Evolutionary conservation across 2,113 vertebrate species (phyloP).

Genomic region (Nettapus auritus): DNA sequence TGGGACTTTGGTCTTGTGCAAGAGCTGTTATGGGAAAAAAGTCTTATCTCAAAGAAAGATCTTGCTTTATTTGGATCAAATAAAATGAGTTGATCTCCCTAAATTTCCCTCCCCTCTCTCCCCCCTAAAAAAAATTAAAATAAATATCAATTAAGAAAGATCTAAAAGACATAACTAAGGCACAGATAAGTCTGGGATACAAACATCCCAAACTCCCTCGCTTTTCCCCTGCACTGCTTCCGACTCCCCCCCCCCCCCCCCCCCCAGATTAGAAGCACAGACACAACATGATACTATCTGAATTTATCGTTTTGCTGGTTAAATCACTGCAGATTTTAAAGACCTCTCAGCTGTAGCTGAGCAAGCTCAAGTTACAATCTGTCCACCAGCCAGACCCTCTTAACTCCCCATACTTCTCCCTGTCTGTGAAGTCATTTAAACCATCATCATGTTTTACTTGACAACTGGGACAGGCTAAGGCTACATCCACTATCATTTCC

Average conservation of each 20-base stretch:
- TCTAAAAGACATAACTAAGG: neutral
- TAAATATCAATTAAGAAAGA: neutral
- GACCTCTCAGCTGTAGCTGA: neutral
- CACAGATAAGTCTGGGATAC: neutral
- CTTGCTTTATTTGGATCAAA: neutral
- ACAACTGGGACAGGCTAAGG: neutral
- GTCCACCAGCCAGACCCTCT: neutral
- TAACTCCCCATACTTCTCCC: neutral
- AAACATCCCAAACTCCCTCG: neutral
- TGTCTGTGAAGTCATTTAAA: neutral
- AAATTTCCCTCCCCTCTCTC: neutral
- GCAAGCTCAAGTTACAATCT: neutral
- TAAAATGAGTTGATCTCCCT: neutral
- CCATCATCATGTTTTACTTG: neutral
- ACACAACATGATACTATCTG: rapidly evolving
- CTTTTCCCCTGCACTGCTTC: neutral
- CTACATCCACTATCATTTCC: neutral
- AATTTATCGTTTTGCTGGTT: neutral
- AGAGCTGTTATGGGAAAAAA: neutral
- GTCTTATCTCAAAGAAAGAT: neutral
- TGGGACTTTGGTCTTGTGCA: neutral
- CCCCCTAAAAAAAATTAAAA: neutral
- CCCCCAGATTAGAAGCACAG: neutral
- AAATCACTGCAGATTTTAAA: neutral
- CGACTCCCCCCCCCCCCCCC: rapidly evolving